Evolutionary conservation across 2,113 vertebrate genomes (phyloP).

Genomic region (Sinocyclocheilus maitianheensis): DNA sequence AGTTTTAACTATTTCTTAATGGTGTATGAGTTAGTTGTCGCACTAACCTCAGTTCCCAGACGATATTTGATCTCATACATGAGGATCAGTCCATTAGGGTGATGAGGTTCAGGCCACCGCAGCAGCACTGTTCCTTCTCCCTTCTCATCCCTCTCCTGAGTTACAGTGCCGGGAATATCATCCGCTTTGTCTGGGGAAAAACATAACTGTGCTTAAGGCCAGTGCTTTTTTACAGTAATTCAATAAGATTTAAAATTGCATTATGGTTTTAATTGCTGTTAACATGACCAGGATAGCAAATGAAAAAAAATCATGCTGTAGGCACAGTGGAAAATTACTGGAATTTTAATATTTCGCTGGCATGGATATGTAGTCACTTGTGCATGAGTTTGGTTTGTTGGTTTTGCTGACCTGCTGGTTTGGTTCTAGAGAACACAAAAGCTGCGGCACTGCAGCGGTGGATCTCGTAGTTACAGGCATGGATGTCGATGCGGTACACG

Average conservation of each 20-base stretch:
- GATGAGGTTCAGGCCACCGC: conserved; percentile 87
- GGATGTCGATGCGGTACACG: conserved; percentile 94
- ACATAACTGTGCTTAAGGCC: conserved; percentile 23
- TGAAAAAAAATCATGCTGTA: background rate
- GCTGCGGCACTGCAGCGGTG: conserved; percentile 90
- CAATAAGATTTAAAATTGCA: background rate
- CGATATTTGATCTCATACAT: conserved; percentile 97
- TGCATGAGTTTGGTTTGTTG: background rate
- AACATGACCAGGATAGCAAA: background rate
- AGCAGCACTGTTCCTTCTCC: conserved; percentile 84
- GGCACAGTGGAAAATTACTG: background rate
- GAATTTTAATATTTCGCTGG: background rate
- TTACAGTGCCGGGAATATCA: conserved; percentile 88
- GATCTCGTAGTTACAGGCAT: conserved; percentile 94
- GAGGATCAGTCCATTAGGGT: conserved; percentile 91
- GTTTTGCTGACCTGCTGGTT: conserved; percentile 86
- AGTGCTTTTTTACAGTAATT: conserved; percentile 7
- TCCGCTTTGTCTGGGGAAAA: conserved; percentile 84
- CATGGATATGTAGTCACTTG: background rate
- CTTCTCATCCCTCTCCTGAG: conserved; percentile 81
- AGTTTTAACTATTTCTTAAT: conserved; percentile 20
- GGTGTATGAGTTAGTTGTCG: conserved; percentile 11
- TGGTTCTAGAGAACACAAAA: conserved; percentile 94
- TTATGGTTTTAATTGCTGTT: background rate
- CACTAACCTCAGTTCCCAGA: conserved; percentile 85